Conservation (phyloP, 1,140 invertebrate genomes). For the Lutraria rhynchaena region DNA sequence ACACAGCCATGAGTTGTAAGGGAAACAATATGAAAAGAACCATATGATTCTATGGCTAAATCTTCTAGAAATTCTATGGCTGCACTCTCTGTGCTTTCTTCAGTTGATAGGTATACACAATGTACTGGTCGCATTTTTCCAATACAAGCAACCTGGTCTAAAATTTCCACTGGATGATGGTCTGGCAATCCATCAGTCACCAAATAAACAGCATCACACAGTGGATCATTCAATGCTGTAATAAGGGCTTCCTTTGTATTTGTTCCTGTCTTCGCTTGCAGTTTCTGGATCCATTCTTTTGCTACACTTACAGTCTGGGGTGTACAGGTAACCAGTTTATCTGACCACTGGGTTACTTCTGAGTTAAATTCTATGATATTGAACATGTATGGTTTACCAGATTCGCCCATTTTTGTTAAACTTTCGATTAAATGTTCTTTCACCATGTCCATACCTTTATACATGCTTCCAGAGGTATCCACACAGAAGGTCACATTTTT, state of each 20-base stretch:
- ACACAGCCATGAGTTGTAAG: slow-evolving; percentile 77
- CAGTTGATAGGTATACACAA: slow-evolving; percentile 78
- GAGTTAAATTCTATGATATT: slow-evolving; percentile 82
- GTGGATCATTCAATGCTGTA: slow-evolving; percentile 77
- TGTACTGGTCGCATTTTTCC: slow-evolving; percentile 75
- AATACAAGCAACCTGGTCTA: slow-evolving; percentile 75
- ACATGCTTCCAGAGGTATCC: slow-evolving; percentile 82
- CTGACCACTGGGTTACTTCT: slow-evolving; percentile 81
- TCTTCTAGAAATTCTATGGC: slow-evolving; percentile 80
- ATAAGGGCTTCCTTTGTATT: slow-evolving; percentile 80
- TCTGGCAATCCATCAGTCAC: slow-evolving; percentile 82
- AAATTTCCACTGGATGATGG: slow-evolving; percentile 78
- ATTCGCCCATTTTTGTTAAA: slow-evolving; percentile 72
- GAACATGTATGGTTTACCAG: slow-evolving; percentile 72
- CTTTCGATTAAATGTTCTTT: slow-evolving; percentile 81
- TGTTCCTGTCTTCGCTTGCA: slow-evolving; percentile 80
- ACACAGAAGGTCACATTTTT: slow-evolving; percentile 81
- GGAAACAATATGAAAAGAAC: slow-evolving; percentile 79
- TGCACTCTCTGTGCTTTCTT: slow-evolving; percentile 72
- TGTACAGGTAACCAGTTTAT: slow-evolving; percentile 81
- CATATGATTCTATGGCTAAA: slow-evolving; percentile 80
- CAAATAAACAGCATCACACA: slow-evolving; percentile 80
- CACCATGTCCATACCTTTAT: slow-evolving; percentile 76
- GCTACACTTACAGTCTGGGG: slow-evolving; percentile 80
- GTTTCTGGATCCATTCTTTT: slow-evolving; percentile 78